phyloP scores from a whole-genome alignment of 2,888 invertebrate species.

The Cyclophora punctaria region DNA sequence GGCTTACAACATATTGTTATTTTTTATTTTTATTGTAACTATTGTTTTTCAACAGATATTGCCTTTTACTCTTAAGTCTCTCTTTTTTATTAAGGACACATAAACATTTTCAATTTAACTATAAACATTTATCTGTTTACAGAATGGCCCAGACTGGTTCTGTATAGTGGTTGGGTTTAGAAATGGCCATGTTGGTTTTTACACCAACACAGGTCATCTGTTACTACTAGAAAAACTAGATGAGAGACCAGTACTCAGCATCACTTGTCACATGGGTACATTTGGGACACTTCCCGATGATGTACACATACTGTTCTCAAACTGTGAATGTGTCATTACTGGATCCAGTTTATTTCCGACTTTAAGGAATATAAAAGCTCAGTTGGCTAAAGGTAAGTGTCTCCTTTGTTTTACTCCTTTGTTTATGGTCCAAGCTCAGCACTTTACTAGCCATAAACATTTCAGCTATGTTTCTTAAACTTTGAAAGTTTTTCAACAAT shows the following conservation, averaged over 20 bases:
- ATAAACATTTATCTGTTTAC: conserved; percentile 18
- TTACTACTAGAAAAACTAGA: conserved; percentile 90
- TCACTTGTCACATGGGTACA: conserved; percentile 83
- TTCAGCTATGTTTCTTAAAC: no score
- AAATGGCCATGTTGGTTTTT: conserved; percentile 90
- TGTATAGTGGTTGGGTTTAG: conserved; percentile 91
- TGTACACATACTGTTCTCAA: conserved; percentile 83
- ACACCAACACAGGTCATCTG: conserved; percentile 89
- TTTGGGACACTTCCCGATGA: conserved; percentile 77
- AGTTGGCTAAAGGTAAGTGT: conserved; percentile 83
- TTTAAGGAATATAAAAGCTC: conserved; percentile 84
- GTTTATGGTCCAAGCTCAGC: no score
- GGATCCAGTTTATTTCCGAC: conserved; percentile 87
- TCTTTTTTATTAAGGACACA: no score
- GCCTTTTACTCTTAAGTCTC: no score
- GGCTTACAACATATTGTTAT: no score
- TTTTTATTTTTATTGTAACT: no score
- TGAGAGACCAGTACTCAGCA: conserved; percentile 83
- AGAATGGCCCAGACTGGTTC: conserved; percentile 93
- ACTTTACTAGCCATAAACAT: no score
- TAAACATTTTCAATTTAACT: no score
- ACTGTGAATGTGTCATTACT: conserved; percentile 81
- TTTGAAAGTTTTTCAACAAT: no score
- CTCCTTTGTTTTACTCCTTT: no score
- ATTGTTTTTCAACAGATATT: no score